Evolutionary conservation across 1,140 invertebrate species (phyloP), one percentile per base, ranked within the genome.

Genomic region (Drusus annulatus): DNA sequence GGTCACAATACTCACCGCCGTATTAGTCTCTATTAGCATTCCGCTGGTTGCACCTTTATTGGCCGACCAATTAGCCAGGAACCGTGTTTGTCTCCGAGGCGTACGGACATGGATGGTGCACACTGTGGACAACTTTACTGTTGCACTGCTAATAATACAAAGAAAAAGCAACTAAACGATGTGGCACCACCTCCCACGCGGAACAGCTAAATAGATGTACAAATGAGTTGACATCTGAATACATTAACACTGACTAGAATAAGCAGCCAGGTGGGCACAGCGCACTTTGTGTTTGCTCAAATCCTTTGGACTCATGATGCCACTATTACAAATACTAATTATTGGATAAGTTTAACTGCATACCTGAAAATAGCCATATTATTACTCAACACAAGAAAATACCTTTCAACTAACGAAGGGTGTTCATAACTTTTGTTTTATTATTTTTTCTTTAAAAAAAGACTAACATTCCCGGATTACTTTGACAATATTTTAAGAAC

Each of bases 11-110:
- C 68, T 71, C 19, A 71, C 17, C 68, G 23, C 50, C 68, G 21
- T 52, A 71, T 71, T 71, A 71, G 68, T 52, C 15, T 50, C 21
- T 31, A 65, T 65, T 65, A 65, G 68, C 31, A 16, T 71, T 19
- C 36, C 25, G 7, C 1, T 45, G 16, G 68, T 15, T 71, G 68
- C 68, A 71, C 68, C 68, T 71, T 25, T 71, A 50, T 71, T 71
- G 68, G 68, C 19, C 45, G 17, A 71, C 36, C 68, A 71, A 71
- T 71, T 71, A 71, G 68, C 68, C 68, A n/a, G 31, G 50, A 23
- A 23, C 68, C 36, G n/a, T 71, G 68, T 65, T 65, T 65, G 62
- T 65, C 23, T 28, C 36, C 36, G 10, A 13, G 36, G 36, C 36
- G 36, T 45, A 45, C 13, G 36, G 36, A 45, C 36, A 36, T 2